Percentiles rank a stretch among this genome's conserved stretches.
Evolutionary conservation across 2,113 vertebrate species (phyloP).

Genomic region (Monopterus albus): DNA sequence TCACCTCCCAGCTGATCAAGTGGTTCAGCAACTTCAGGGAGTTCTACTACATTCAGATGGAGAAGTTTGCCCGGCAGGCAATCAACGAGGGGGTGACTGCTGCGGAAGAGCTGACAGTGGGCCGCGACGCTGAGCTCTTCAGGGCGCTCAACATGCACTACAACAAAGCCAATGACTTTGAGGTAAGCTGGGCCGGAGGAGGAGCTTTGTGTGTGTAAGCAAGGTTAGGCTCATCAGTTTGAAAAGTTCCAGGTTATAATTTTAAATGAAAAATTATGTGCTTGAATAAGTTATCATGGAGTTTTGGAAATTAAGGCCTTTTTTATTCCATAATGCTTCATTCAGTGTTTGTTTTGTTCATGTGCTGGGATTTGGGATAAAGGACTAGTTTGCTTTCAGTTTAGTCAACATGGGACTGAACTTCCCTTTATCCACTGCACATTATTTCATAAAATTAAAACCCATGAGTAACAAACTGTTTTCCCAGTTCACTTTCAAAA

Average conservation of each 20-base stretch:
- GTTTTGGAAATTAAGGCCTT: too few relatives aligned
- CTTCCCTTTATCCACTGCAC: not conserved
- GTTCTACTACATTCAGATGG: slow-evolving; percentile 99
- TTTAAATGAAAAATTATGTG: too few relatives aligned
- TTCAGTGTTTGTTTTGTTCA: too few relatives aligned
- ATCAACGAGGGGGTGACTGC: slow-evolving; percentile 97
- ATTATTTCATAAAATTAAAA: not conserved
- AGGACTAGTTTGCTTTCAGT: not conserved
- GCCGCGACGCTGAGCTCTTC: slow-evolving; percentile 96
- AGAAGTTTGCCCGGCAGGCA: slow-evolving; percentile 97
- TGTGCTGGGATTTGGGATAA: not conserved
- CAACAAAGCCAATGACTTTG: slow-evolving; percentile 99
- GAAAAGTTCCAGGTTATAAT: too few relatives aligned
- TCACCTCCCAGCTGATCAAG: slow-evolving; percentile 99
- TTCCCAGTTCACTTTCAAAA: not conserved
- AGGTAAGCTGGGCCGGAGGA: slow-evolving; percentile 79
- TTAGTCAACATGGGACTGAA: not conserved
- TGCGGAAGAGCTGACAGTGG: slow-evolving; percentile 91
- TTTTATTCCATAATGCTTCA: too few relatives aligned
- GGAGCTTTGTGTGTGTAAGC: not conserved
- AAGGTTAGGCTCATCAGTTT: too few relatives aligned
- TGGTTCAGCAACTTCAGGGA: slow-evolving; percentile 99
- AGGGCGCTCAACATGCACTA: slow-evolving; percentile 99
- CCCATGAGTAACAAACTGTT: not conserved
- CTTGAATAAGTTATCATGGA: too few relatives aligned